phyloP scores from a whole-genome alignment of 2,113 vertebrate species.

The Petroica traversi region DNA sequence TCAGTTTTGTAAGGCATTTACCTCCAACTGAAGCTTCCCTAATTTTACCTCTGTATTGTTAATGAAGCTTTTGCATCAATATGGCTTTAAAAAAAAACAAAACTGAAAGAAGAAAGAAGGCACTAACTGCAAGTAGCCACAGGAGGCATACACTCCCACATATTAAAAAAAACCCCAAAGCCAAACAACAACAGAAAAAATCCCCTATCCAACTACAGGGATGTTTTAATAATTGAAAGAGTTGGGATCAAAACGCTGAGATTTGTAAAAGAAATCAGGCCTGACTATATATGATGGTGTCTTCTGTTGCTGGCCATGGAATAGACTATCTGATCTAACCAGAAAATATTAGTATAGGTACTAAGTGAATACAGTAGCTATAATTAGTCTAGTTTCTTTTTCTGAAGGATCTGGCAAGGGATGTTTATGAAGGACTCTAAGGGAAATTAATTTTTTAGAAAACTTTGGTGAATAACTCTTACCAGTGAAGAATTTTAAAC shows the following conservation, averaged over 20 bases:
- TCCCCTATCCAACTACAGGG: not conserved
- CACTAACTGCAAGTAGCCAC: not conserved
- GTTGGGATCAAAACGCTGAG: not conserved
- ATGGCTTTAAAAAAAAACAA: not conserved
- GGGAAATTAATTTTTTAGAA: not conserved
- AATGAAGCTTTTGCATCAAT: not conserved
- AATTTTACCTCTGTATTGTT: not conserved
- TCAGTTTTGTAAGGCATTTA: not conserved
- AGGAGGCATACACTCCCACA: accelerated
- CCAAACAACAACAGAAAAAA: not conserved
- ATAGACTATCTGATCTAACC: not conserved
- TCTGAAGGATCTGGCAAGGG: not conserved
- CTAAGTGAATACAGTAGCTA: not conserved
- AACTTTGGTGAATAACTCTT: not conserved
- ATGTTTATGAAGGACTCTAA: not conserved
- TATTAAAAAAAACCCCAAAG: not conserved
- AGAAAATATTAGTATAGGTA: not conserved
- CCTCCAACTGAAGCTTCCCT: not conserved
- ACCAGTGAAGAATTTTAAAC: not conserved
- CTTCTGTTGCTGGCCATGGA: not conserved
- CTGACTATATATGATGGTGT: not conserved
- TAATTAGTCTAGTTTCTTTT: not conserved
- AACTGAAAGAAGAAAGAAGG: accelerated
- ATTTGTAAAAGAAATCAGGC: not conserved
- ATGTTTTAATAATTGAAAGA: not conserved